A percentile compares a stretch with the other conserved stretches of the same genome.
phyloP scores from a whole-genome alignment of 2,797 vertebrate species.

The Lycodopsis pacificus region DNA sequence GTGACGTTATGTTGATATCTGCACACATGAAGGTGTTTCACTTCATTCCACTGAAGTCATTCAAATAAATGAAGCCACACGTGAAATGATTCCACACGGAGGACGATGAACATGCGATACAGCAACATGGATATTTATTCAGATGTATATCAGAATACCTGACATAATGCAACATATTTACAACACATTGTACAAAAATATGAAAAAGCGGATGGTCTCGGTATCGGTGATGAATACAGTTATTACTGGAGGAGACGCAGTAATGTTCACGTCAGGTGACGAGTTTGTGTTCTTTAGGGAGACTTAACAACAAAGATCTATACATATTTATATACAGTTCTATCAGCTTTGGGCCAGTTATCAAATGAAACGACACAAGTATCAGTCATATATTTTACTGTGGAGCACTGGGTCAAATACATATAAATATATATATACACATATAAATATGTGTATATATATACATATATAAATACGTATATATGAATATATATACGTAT shows the following conservation, averaged over 20 bases:
- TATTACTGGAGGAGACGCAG: constrained; percentile 31
- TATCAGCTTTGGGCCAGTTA: constrained; percentile 49
- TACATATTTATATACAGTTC: constrained; percentile 80
- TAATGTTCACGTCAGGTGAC: constrained; percentile 58
- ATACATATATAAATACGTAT: too few relatives aligned
- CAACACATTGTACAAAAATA: constrained; percentile 85
- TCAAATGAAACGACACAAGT: constrained; percentile 52
- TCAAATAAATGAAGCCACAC: background rate
- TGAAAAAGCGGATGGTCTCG: constrained; percentile 56
- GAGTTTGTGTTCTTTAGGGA: constrained; percentile 42
- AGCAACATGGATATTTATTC: constrained; percentile 82
- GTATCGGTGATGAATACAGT: constrained; percentile 27
- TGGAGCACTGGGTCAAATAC: constrained; percentile 67
- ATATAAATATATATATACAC: constrained; percentile 8
- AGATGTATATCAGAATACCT: constrained; percentile 86
- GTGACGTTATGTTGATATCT: too few relatives aligned
- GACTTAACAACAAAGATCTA: constrained; percentile 65
- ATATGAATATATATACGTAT: background rate
- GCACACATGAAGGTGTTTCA: too few relatives aligned
- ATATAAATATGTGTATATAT: constrained; percentile 43
- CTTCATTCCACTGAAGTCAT: background rate
- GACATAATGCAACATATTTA: constrained; percentile 84
- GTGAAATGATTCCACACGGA: constrained; percentile 46
- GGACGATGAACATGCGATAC: constrained; percentile 61
- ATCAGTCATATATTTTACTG: constrained; percentile 71